phyloP scores from a whole-genome alignment of 2,888 invertebrate genomes.

The Trissonchulus sp. region DNA sequence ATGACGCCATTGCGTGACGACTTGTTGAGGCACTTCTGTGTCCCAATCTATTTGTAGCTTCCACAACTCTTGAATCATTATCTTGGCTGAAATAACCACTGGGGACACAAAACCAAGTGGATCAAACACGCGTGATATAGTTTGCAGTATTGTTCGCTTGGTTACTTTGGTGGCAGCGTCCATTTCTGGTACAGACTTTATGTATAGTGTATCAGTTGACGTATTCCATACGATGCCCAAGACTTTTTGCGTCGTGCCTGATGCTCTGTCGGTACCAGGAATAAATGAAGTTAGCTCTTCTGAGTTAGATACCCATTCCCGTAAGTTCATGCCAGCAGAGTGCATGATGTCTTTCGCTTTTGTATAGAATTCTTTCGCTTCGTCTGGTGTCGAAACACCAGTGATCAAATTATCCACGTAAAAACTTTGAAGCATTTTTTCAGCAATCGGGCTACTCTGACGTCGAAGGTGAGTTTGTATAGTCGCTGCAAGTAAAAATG shows the following conservation, averaged over 20 bases:
- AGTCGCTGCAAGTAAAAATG: conserved; percentile 23
- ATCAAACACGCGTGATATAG: conserved; percentile 20
- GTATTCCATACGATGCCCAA: conserved; percentile 20
- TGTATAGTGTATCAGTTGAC: conserved; percentile 3
- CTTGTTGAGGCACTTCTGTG: conserved; percentile 8
- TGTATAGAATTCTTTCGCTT: conserved; percentile 4
- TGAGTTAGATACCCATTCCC: conserved; percentile 24
- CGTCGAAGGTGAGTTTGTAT: background rate
- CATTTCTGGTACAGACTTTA: background rate
- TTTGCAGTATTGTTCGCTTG: conserved; percentile 12
- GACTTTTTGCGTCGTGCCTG: background rate
- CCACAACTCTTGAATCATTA: conserved; percentile 15
- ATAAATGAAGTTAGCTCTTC: too few species aligned
- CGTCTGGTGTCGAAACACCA: background rate
- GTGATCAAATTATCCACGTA: conserved; percentile 22
- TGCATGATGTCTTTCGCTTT: conserved; percentile 20
- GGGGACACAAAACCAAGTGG: conserved; percentile 24
- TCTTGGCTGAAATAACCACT: conserved; percentile 13
- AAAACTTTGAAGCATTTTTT: conserved; percentile 16
- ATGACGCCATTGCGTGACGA: conserved; percentile 8
- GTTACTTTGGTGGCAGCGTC: background rate
- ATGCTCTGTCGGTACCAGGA: conserved; percentile 17
- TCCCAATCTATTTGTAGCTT: conserved; percentile 21
- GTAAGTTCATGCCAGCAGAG: conserved; percentile 17
- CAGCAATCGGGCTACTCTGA: conserved; percentile 5